These are phyloP conservation scores for Rhabdornis inornatus DNA, from an alignment of 2,113 vertebrate species.

Conservation along the genomic window DNA sequence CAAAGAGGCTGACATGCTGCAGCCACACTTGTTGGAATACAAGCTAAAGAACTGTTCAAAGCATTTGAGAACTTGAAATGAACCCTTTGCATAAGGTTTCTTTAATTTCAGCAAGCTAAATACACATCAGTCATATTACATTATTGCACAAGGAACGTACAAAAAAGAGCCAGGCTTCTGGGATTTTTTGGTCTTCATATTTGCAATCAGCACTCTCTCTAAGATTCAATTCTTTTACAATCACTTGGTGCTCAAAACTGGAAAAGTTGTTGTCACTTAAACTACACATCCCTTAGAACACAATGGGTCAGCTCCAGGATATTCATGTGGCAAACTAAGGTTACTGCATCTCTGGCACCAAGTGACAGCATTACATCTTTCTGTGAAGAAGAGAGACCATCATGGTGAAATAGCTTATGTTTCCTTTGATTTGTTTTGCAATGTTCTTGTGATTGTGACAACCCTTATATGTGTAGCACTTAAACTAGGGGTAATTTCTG, in stretches of 20 bases:
- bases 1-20: background rate
- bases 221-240: background rate
- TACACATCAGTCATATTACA: background rate
- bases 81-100: background rate
- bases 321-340: background rate
- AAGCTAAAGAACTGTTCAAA: background rate
- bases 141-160: background rate
- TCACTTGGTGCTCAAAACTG: background rate
- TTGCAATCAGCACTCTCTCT: background rate
- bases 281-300: background rate
- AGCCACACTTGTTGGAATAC: background rate
- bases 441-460: background rate
- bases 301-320: accelerated
- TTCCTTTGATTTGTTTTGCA: background rate
- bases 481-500: background rate
- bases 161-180: background rate
- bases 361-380: background rate
- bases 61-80: background rate
- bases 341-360: background rate
- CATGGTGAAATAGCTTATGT: background rate
- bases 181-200: background rate
- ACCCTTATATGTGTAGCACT: accelerated
- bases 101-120: background rate
- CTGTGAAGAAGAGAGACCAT: background rate
- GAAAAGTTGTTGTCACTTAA: background rate